Base-by-base conservation (phyloP, 30 jellyfish, hydroid and myxozoan species). In the Cassiopea xamachana region DNA sequence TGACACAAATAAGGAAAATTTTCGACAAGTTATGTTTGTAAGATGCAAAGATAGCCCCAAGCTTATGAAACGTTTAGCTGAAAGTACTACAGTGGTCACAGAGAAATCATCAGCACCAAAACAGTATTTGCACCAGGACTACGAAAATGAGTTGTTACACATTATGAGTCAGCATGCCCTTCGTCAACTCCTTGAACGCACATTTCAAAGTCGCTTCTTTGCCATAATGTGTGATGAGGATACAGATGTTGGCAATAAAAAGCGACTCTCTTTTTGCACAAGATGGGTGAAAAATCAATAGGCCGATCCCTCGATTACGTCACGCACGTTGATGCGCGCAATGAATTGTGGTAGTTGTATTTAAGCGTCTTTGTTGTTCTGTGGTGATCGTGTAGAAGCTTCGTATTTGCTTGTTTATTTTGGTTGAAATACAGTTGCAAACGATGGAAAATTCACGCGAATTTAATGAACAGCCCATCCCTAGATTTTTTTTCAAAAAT, bases 161-260 rank as follows among this genome's bases (percentile, higher is more conserved):
- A 82, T 82, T 59, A 69, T 82, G 91, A 72, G 88, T 48, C 50
- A 73, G 58, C 92, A 84, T 44, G 80, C 74, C 80, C 77, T 84
- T 84, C 74, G 88, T 46, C 48, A 70, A 45, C 73, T 45, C 77
- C 1, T 84, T 47, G 92, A 84, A 49, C 13, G 75, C 45, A 50
- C 69, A 87, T 45, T 73, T 68, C 27, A 84, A 84, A 84, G 59
- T 48, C 88, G 67, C 75, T 69, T 43, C 85, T 84, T 84, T 69
- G 97, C 97, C 18, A 89, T 77, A 77, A 89, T 89, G 51, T 89
- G 94, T 75, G 97, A 89, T 81, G 94, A 89, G 62, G 81, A 89
- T 89, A 89, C 97, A 55, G 93, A 88, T 69, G 75, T 87, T 79
- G 59, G 93, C 71, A 87, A 87, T 47, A 87, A 87, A 67, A 89